Percentiles rank a stretch among this genome's conserved stretches.
phyloP scores from a whole-genome alignment of 2,113 vertebrate genomes.

The Octodon degus region DNA sequence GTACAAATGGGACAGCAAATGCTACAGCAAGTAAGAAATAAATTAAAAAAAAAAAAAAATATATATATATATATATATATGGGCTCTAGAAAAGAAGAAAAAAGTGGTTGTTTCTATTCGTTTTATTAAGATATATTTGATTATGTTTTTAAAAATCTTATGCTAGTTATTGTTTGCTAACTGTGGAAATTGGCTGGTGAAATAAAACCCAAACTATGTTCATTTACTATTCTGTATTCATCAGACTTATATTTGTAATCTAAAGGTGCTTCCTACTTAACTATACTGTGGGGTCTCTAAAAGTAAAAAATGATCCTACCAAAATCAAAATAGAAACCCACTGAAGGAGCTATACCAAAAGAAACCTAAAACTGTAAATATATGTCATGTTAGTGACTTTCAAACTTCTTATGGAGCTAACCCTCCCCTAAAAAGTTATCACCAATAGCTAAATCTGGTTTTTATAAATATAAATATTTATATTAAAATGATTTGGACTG shows the following conservation, averaged over 20 bases:
- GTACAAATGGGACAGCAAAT: slow-evolving; percentile 21
- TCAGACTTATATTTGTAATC: background rate
- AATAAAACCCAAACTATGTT: slow-evolving; percentile 54
- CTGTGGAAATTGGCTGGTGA: background rate
- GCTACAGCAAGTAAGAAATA: background rate
- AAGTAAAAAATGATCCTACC: background rate
- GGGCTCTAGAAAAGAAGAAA: background rate
- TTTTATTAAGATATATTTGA: background rate
- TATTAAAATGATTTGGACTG: slow-evolving; percentile 10
- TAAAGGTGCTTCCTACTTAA: background rate
- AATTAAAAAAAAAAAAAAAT: too few relatives aligned
- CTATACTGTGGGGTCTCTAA: background rate
- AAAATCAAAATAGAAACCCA: slow-evolving; percentile 50
- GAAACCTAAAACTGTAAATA: background rate
- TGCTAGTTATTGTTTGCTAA: background rate
- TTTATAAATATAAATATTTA: slow-evolving; percentile 7
- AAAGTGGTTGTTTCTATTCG: background rate
- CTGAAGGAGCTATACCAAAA: background rate
- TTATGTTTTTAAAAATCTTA: background rate
- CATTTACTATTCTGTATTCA: background rate
- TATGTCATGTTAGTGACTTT: background rate
- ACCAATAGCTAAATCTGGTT: background rate
- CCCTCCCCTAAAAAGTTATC: background rate
- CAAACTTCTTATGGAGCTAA: background rate
- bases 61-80: background rate